Evolutionary conservation across 2,113 vertebrate genomes (phyloP).

Genomic region (Ctenomys sociabilis): DNA sequence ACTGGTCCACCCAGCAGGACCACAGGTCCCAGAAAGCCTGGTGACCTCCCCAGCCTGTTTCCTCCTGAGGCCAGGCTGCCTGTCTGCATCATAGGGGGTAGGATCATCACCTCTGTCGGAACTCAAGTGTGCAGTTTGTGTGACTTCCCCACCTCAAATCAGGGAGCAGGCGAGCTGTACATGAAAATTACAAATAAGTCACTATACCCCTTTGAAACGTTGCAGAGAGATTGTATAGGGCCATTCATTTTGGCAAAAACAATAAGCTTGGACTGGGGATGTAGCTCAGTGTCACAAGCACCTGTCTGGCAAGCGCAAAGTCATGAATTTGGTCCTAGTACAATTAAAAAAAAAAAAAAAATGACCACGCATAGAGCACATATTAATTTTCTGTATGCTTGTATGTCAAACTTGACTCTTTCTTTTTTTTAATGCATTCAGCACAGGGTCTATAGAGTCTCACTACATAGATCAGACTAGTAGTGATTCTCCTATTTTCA

Average conservation of each 20-base stretch:
- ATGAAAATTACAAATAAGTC: background rate
- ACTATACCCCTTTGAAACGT: slow-evolving; percentile 87
- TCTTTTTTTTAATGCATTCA: too few relatives aligned
- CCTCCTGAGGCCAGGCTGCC: background rate
- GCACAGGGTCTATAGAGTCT: too few relatives aligned
- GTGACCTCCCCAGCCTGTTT: background rate
- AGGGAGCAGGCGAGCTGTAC: background rate
- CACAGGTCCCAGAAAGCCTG: too few relatives aligned
- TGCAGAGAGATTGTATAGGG: slow-evolving; percentile 92
- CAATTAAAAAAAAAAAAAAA: too few relatives aligned
- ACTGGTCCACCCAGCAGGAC: background rate
- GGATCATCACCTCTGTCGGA: background rate
- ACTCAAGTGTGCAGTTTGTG: background rate
- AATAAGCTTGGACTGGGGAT: slow-evolving; percentile 94
- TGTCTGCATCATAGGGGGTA: background rate
- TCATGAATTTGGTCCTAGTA: too few relatives aligned
- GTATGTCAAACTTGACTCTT: slow-evolving; percentile 92
- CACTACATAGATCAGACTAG: too few relatives aligned
- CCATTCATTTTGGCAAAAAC: slow-evolving; percentile 99
- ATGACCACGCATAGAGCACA: slow-evolving; percentile 91
- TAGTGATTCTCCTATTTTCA: too few relatives aligned
- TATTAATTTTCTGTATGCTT: slow-evolving; percentile 97
- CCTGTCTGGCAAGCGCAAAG: too few relatives aligned
- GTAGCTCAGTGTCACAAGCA: too few relatives aligned
- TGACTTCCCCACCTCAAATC: background rate